Conservation (phyloP, 2,888 invertebrate species). For the Girardia tigrina region DNA sequence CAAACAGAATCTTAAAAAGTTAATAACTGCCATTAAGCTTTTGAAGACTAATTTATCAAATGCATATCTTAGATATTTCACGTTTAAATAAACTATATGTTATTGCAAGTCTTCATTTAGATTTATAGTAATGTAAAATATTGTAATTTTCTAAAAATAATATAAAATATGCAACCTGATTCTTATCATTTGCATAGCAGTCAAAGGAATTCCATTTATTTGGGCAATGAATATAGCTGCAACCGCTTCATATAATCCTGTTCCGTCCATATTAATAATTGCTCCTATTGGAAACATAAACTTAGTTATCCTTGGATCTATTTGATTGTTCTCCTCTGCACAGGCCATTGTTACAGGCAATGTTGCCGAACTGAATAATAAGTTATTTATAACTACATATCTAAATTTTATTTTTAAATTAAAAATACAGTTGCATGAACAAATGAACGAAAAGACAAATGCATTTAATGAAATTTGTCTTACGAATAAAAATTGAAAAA, state of each 20-base stretch:
- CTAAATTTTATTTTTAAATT: not conserved
- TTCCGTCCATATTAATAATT: constrained; percentile 94
- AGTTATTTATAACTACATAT: not conserved
- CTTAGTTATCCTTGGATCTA: constrained; percentile 72
- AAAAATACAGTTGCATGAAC: not conserved
- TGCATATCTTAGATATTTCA: no score
- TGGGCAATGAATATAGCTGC: constrained; percentile 95
- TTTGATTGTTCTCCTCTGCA: constrained; percentile 69
- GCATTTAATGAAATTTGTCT: no score
- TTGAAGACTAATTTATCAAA: no score
- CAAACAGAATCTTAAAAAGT: no score
- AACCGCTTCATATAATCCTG: constrained; percentile 88
- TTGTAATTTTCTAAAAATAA: no score
- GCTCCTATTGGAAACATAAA: constrained; percentile 93
- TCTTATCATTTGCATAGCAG: not conserved
- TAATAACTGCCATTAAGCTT: no score
- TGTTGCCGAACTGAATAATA: constrained; percentile 60
- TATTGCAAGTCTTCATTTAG: no score
- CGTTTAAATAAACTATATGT: no score
- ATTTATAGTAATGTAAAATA: no score
- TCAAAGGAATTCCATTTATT: constrained; percentile 57
- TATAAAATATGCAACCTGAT: no score
- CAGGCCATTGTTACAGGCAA: constrained; percentile 79
- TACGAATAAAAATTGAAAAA: no score
- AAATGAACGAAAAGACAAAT: not conserved